phyloP scores from a whole-genome alignment of 2,888 invertebrate genomes.

The Stenurella melanura region DNA sequence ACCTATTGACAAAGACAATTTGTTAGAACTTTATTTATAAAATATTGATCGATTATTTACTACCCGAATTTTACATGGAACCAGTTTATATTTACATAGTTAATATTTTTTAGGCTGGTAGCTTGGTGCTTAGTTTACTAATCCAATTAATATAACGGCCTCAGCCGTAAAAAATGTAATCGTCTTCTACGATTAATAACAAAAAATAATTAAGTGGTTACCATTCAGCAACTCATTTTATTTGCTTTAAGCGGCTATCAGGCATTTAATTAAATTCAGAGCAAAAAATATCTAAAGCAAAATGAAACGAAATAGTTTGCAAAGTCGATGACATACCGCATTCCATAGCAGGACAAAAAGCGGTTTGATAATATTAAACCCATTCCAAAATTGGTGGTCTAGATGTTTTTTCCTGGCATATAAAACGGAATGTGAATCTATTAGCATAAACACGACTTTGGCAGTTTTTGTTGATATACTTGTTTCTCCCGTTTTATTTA shows the following conservation, averaged over 20 bases:
- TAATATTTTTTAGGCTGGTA: neutral
- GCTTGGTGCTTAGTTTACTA: neutral
- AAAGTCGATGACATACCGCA: slow-evolving; percentile 6
- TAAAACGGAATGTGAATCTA: slow-evolving; percentile 54
- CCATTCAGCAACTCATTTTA: slow-evolving; percentile 13
- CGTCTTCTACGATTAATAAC: neutral
- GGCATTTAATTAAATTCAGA: slow-evolving; percentile 15
- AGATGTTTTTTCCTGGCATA: slow-evolving; percentile 42
- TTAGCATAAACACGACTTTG: slow-evolving; percentile 56
- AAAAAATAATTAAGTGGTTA: slow-evolving; percentile 35
- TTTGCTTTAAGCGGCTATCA: slow-evolving; percentile 22
- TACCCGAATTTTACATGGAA: neutral
- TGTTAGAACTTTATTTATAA: neutral
- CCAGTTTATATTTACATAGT: neutral
- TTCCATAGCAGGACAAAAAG: slow-evolving; percentile 40
- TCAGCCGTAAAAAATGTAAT: neutral
- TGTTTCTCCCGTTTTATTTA: slow-evolving; percentile 46
- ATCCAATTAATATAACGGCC: slow-evolving; percentile 5
- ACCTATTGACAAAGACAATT: neutral
- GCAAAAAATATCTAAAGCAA: slow-evolving; percentile 10
- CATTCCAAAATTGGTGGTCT: slow-evolving; percentile 46
- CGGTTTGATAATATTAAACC: slow-evolving; percentile 21
- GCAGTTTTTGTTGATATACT: slow-evolving; percentile 55
- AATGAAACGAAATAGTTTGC: slow-evolving; percentile 10
- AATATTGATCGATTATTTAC: neutral